Evolutionary conservation across 2,797 vertebrate genomes (phyloP).

Genomic region (Schizopygopsis pylzovi): DNA sequence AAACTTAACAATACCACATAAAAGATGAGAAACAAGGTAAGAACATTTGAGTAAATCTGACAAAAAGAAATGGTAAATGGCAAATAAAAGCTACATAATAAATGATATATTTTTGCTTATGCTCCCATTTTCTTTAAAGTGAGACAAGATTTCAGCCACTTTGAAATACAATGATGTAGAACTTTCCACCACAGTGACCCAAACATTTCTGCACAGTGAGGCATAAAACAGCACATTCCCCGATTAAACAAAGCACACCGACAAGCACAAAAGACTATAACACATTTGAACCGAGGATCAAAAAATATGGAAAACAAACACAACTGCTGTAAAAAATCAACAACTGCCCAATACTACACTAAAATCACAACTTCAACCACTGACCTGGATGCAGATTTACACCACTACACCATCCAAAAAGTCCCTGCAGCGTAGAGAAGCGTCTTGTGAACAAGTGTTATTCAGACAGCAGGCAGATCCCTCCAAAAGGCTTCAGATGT

Average conservation of each 20-base stretch:
- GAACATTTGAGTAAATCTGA: not conserved
- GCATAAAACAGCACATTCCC: not conserved
- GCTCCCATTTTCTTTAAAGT: too few species aligned
- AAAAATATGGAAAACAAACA: not conserved
- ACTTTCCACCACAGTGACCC: not conserved
- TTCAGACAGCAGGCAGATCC: conserved; percentile 29
- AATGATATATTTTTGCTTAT: not conserved
- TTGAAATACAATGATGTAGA: not conserved
- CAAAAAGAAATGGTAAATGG: not conserved
- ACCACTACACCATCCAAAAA: not conserved
- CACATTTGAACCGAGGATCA: not conserved
- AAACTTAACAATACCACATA: not conserved
- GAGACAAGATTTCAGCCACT: not conserved
- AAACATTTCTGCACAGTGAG: too few species aligned
- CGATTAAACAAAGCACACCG: not conserved
- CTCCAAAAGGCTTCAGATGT: conserved; percentile 45
- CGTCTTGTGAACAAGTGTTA: conserved; percentile 4
- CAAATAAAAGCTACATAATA: not conserved
- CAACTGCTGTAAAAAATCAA: not conserved
- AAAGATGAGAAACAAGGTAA: not conserved
- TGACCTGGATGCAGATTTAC: conserved; percentile 25
- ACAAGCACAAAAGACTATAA: not conserved
- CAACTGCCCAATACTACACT: not conserved
- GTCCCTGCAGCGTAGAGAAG: conserved; percentile 5
- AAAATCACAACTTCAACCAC: not conserved